phyloP scores from a whole-genome alignment of 2,888 invertebrate species.

The Cantharis flavilabris region DNA sequence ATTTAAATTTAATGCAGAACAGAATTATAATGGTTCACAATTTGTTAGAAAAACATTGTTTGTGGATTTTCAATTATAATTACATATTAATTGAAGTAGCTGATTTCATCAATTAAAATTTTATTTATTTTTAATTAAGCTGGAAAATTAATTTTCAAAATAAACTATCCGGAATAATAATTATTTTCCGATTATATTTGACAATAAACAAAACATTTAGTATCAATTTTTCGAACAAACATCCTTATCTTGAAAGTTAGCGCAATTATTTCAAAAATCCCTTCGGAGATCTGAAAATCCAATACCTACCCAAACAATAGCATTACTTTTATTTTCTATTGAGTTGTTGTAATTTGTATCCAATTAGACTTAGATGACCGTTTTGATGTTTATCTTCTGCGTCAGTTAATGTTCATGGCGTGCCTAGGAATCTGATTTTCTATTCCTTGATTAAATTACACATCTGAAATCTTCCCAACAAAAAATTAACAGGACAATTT shows the following conservation, averaged over 20 bases:
- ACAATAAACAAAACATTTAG: background rate
- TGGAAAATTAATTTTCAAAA: background rate
- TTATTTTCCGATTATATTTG: background rate
- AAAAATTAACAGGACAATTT: background rate
- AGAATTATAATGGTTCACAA: background rate
- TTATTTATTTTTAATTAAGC: background rate
- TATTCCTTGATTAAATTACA: background rate
- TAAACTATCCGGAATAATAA: background rate
- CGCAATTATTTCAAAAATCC: background rate
- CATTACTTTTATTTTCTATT: background rate
- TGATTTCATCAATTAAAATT: background rate
- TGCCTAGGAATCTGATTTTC: background rate
- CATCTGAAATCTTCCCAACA: background rate
- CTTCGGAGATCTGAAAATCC: background rate
- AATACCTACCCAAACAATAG: background rate
- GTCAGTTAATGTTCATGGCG: background rate
- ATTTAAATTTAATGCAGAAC: background rate
- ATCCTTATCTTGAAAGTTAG: background rate
- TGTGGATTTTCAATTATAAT: background rate
- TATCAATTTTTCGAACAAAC: background rate
- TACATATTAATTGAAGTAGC: background rate
- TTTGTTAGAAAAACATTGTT: background rate
- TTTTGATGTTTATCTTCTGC: background rate
- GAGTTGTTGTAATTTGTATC: background rate
- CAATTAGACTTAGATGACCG: background rate